Evolutionary conservation across 2,113 vertebrate species (phyloP).

Genomic region (Ammospiza caudacuta): DNA sequence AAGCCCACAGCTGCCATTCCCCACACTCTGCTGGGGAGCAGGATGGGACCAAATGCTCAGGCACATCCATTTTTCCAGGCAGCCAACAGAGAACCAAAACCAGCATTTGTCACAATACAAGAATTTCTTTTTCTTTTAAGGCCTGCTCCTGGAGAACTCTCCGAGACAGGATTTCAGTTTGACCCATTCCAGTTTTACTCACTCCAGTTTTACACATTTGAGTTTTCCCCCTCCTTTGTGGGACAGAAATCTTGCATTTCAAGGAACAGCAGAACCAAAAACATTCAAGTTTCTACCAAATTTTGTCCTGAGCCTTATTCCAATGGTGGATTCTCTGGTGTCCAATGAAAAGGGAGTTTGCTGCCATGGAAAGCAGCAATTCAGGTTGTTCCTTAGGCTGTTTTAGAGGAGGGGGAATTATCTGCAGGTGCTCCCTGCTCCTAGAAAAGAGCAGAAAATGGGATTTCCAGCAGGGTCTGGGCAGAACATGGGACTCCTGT

Average conservation of each 20-base stretch:
- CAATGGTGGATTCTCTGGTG: neutral
- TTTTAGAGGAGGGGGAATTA: neutral
- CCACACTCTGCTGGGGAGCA: rapidly evolving
- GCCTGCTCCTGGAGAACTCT: neutral
- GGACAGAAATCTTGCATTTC: neutral
- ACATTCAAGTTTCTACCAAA: neutral
- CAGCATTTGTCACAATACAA: neutral
- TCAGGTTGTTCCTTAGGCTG: neutral
- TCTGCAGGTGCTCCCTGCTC: rapidly evolving
- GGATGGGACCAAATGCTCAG: rapidly evolving
- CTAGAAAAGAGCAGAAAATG: neutral
- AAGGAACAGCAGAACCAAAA: neutral
- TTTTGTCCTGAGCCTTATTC: neutral
- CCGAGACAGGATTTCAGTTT: neutral
- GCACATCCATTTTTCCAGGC: neutral
- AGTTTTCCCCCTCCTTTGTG: neutral
- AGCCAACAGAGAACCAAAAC: neutral
- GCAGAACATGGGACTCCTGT: neutral
- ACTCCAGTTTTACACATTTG: neutral
- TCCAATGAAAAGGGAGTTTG: neutral
- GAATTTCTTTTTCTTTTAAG: neutral
- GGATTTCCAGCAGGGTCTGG: neutral
- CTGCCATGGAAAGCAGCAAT: neutral
- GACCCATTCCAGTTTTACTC: neutral
- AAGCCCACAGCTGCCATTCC: rapidly evolving